Conservation (phyloP, 2,888 invertebrate genomes). For the Chouioia cunea region DNA sequence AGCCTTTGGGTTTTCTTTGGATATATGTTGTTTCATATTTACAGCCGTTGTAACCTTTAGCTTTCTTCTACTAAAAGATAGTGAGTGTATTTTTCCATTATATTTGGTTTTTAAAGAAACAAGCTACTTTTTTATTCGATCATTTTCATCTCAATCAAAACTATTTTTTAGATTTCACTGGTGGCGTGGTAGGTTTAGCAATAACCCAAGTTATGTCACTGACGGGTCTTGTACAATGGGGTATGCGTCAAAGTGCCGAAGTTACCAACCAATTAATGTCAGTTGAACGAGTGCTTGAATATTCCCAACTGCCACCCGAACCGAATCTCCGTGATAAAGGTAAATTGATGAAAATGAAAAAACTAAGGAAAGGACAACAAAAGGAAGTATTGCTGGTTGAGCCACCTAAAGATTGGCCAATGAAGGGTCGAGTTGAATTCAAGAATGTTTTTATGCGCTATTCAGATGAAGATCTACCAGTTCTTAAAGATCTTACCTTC, state of each 20-base stretch:
- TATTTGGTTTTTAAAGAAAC: no score
- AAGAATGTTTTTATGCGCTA: constrained; percentile 68
- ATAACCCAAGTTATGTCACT: constrained; percentile 57
- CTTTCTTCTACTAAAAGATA: constrained; percentile 69
- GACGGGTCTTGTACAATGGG: no score
- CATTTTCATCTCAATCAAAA: no score
- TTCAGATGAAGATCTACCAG: constrained; percentile 65
- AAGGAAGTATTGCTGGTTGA: constrained; percentile 16
- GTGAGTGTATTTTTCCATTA: constrained; percentile 51
- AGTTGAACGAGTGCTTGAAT: constrained; percentile 88
- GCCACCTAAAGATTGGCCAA: constrained; percentile 64
- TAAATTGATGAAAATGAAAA: constrained; percentile 8
- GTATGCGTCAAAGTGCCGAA: constrained; percentile 71
- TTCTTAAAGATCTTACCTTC: constrained; percentile 67
- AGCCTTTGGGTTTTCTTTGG: constrained; percentile 72
- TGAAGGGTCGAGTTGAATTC: constrained; percentile 59
- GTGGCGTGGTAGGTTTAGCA: constrained; percentile 68
- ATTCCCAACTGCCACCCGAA: constrained; percentile 77
- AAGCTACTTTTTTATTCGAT: neutral
- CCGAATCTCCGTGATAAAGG: constrained; percentile 53
- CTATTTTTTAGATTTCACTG: constrained; percentile 57
- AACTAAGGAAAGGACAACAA: constrained; percentile 34
- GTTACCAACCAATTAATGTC: constrained; percentile 81
- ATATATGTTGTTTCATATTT: constrained; percentile 76
- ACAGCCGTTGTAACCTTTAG: constrained; percentile 77